Conservation (phyloP, 2,113 vertebrate genomes). For the Podocnemis expansa region DNA sequence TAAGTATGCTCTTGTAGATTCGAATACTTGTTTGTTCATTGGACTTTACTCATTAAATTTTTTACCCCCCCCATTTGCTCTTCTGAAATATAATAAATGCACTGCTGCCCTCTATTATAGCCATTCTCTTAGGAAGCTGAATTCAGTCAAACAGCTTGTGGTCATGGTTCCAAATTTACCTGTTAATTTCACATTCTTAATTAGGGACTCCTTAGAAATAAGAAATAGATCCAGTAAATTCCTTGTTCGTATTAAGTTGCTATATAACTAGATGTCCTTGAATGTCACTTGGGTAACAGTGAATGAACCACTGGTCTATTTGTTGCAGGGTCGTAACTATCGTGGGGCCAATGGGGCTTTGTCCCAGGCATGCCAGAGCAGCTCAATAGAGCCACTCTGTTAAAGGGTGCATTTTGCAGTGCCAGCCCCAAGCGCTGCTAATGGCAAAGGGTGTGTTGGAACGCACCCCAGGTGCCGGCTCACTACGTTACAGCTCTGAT, state of each 20-base stretch:
- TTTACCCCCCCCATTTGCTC: background rate
- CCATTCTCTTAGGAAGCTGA: background rate
- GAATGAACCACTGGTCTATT: constrained; percentile 56
- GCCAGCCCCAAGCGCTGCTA: too few relatives aligned
- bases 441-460: too few relatives aligned
- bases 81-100: background rate
- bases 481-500: too few relatives aligned
- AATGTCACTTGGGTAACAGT: constrained; percentile 49
- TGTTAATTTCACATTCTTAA: constrained; percentile 32
- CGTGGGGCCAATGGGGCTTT: too few relatives aligned
- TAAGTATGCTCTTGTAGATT: background rate
- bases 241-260: constrained; percentile 39
- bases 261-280: constrained; percentile 44
- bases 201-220: constrained; percentile 3
- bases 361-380: too few relatives aligned
- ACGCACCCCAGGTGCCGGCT: too few relatives aligned
- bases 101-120: background rate
- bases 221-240: constrained; percentile 7
- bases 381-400: too few relatives aligned
- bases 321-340: too few relatives aligned
- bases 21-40: background rate
- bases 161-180: constrained; percentile 11
- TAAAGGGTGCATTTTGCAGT: too few relatives aligned
- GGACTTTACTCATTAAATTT: background rate
- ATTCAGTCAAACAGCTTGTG: background rate